A percentile compares a stretch with the other conserved stretches of the same genome.
phyloP scores from a whole-genome alignment of 2,888 invertebrate species.

The Archips crataeganus region DNA sequence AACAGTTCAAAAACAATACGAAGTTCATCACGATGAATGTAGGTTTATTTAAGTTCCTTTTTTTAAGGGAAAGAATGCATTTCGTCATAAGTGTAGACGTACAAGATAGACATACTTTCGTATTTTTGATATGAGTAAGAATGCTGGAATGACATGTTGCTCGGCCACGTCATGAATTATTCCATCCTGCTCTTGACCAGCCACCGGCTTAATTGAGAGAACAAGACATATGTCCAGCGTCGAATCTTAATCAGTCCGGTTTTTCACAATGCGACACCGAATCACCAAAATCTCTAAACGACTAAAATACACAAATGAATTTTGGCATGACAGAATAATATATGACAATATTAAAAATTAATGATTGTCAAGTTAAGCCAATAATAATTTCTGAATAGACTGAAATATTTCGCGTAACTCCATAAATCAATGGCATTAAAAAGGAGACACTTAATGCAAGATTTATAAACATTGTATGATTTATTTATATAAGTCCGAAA shows the following conservation, averaged over 20 bases:
- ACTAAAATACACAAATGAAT: conserved; percentile 23
- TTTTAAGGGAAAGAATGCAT: too few species aligned
- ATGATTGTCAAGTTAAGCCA: conserved; percentile 14
- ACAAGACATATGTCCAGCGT: conserved; percentile 69
- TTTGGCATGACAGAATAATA: conserved; percentile 1
- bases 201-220: conserved; percentile 78
- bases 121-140: conserved; percentile 1
- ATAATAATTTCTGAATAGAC: conserved; percentile 17
- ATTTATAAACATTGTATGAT: conserved; percentile 62
- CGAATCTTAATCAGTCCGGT: conserved; percentile 63
- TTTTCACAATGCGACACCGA: conserved; percentile 45
- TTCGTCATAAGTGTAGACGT: neutral
- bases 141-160: conserved; percentile 61
- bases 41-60: too few species aligned
- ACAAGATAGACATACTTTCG: neutral
- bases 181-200: conserved; percentile 69
- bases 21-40: too few species aligned
- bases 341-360: conserved; percentile 19
- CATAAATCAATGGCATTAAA: conserved; percentile 61
- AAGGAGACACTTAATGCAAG: conserved; percentile 67
- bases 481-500: conserved; percentile 77
- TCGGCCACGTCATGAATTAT: conserved; percentile 76
- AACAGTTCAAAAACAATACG: too few species aligned
- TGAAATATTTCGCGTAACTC: conserved; percentile 49
- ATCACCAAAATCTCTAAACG: conserved; percentile 8